Base-by-base conservation (phyloP, 2,888 invertebrate genomes). In the Tenthredo distinguenda region DNA sequence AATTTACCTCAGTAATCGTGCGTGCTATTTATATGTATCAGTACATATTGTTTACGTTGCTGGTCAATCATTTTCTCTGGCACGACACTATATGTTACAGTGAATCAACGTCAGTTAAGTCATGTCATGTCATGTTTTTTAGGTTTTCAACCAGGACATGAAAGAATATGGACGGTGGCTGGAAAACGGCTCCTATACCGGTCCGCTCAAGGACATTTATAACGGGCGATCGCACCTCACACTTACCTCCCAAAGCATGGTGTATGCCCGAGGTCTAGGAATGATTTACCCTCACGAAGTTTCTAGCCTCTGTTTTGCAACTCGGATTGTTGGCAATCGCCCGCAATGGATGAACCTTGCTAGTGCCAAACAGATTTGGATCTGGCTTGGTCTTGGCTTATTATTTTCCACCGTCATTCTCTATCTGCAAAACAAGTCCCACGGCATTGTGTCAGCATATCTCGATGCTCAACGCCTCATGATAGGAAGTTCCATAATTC, bases 331-430 rank as follows among this genome's bases (percentile, higher is more conserved):
- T 15, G 83, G 68, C 18, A 15, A 37, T 43, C 40, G 40, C 26
- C 83, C 83, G 37, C 31, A 21, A 43, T 83, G 83, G 83, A 47
- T 6, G 15, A 47, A 47, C 47, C 47, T 47, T 18, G 18, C 15
- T 18, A 6, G 0, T 15, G 47, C 47, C 15, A 47, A 47, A 47
- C 18, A 15, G 4, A 47, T 47, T 47, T 47, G 83, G 83, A 40
- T 83, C 2, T 9, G 5, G 7, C 2, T 71, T 31, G 76, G 71
- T 21, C 2, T 47, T n/a, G 12, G 18, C 5, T n/a, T 47, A 5
- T 12, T 43, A 55, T 34, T 47, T 21, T 37, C 21, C 43, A 43
- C 83, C 6, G 47, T 65, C 18, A 15, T 31, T n/a, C 37, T 34
- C 6, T 71, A 71, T 7, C 43, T 71, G 31, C 71, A 37, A n/a